These are phyloP conservation scores for Pharmacophagus antenor DNA, from an alignment of 2,888 invertebrate genomes.

Conservation along the genomic window DNA sequence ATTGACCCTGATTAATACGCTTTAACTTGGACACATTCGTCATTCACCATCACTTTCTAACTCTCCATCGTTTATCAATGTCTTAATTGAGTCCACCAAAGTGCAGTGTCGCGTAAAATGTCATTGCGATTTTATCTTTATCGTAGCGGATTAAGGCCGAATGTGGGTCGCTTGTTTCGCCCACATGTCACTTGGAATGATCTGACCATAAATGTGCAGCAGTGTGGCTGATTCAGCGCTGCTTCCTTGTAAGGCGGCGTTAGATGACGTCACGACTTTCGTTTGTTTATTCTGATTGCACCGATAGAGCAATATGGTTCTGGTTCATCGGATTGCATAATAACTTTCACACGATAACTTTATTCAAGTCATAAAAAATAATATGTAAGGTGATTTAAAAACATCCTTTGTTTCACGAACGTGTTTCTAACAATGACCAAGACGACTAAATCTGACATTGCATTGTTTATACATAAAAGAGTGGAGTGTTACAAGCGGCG, in stretches of 20 bases:
- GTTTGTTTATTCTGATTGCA: constrained; percentile 36
- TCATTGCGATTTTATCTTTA: constrained; percentile 32
- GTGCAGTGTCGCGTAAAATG: constrained; percentile 34
- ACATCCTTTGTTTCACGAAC: no score
- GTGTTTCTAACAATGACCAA: no score
- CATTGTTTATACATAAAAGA: no score
- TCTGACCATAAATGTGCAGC: constrained; percentile 41
- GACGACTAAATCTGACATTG: no score
- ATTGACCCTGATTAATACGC: constrained; percentile 28
- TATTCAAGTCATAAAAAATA: background rate
- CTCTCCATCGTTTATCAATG: constrained; percentile 34
- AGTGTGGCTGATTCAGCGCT: constrained; percentile 41
- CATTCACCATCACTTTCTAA: constrained; percentile 40
- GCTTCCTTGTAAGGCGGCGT: constrained; percentile 42
- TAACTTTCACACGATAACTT: background rate
- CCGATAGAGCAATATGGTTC: constrained; percentile 7
- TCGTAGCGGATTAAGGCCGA: constrained; percentile 30
- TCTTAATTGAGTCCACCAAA: constrained; percentile 27
- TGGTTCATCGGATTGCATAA: background rate
- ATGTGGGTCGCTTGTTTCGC: constrained; percentile 34
- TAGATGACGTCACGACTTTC: constrained; percentile 48
- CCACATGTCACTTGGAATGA: constrained; percentile 34
- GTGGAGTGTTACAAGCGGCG: no score
- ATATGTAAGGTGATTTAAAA: no score
- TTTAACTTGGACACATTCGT: constrained; percentile 27